Evolutionary conservation across 2,888 invertebrate species (phyloP).

Genomic region (Acrobasis suavella): DNA sequence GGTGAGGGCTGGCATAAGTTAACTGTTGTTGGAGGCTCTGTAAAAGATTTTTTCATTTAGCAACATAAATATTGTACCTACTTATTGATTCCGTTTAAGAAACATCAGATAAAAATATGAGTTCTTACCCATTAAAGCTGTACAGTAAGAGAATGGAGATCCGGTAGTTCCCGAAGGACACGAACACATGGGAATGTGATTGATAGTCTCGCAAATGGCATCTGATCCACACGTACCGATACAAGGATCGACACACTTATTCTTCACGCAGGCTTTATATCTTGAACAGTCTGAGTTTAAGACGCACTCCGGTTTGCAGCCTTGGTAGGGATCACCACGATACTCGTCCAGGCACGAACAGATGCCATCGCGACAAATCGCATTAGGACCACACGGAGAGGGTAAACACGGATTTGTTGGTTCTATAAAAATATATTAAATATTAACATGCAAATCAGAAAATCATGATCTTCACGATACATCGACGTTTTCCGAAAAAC

Average conservation of each 20-base stretch:
- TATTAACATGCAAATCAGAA: too few species aligned
- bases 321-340: slow-evolving; percentile 87
- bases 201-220: slow-evolving; percentile 83
- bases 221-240: slow-evolving; percentile 85
- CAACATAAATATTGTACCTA: not conserved
- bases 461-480: too few species aligned
- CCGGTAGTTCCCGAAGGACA: slow-evolving; percentile 85
- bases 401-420: slow-evolving; percentile 84
- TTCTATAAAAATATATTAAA: slow-evolving; percentile 33
- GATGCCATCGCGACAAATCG: slow-evolving; percentile 84
- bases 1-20: slow-evolving; percentile 72
- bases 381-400: slow-evolving; percentile 87
- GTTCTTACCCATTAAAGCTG: slow-evolving; percentile 56
- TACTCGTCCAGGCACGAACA: slow-evolving; percentile 88
- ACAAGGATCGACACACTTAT: slow-evolving; percentile 89
- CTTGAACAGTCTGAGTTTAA: slow-evolving; percentile 87
- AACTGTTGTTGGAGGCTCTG: slow-evolving; percentile 49
- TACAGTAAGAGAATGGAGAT: slow-evolving; percentile 84
- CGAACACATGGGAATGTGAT: slow-evolving; percentile 86
- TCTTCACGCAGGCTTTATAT: slow-evolving; percentile 87
- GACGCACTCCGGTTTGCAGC: slow-evolving; percentile 91
- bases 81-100: not conserved
- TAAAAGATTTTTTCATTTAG: slow-evolving; percentile 27
- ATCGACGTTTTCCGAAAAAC: too few species aligned
- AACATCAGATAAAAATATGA: not conserved